Evolutionary conservation across 2,113 vertebrate species (phyloP).

Genomic region (Ibidorhyncha struthersii): DNA sequence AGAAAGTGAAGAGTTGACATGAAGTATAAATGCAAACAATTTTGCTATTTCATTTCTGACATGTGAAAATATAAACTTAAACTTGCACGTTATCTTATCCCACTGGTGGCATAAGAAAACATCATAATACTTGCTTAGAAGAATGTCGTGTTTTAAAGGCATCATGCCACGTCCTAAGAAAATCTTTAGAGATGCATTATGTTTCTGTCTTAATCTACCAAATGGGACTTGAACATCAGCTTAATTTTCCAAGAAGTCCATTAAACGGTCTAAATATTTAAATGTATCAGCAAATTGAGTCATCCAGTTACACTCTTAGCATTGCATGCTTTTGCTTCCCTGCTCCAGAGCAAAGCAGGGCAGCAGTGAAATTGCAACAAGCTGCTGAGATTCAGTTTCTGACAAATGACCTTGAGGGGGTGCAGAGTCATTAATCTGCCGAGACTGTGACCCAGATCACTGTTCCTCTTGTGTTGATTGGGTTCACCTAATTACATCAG

Average conservation of each 20-base stretch:
- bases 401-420: not conserved
- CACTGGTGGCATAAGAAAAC: not conserved
- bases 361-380: not conserved
- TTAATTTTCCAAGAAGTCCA: not conserved
- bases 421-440: not conserved
- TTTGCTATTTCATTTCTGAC: not conserved
- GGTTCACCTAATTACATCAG: not conserved
- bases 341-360: not conserved
- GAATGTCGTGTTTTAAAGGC: not conserved
- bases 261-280: conserved; percentile 10
- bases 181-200: not conserved
- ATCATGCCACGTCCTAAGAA: not conserved
- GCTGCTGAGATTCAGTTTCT: not conserved
- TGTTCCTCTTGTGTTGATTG: not conserved
- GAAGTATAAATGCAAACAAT: not conserved
- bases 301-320: not conserved
- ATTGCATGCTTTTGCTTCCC: not conserved
- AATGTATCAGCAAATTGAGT: not conserved
- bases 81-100: not conserved
- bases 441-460: not conserved
- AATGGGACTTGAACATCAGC: not conserved
- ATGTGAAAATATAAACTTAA: not conserved
- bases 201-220: not conserved
- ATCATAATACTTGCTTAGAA: not conserved
- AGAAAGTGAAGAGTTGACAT: not conserved